Conservation (phyloP, 1,140 invertebrate species). For the Pseudachorutes palmiensis region DNA sequence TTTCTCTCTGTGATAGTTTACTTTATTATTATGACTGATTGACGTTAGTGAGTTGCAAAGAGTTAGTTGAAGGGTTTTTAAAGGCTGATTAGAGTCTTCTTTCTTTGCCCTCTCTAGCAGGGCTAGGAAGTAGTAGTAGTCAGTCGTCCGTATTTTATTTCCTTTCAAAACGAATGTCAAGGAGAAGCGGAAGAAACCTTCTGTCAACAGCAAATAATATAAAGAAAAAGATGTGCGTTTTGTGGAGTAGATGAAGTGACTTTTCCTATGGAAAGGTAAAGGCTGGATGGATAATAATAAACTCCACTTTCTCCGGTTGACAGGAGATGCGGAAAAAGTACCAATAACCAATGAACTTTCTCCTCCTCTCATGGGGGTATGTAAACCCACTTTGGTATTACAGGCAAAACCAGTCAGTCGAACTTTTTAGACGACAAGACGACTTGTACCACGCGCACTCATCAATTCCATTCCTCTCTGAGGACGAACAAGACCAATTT, state of each 20-base stretch:
- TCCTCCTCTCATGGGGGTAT: neutral
- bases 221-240: neutral
- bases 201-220: neutral
- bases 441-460: neutral
- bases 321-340: neutral
- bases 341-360: neutral
- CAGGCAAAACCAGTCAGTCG: too few relatives aligned
- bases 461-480: too few relatives aligned
- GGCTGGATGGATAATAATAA: neutral
- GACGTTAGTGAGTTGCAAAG: neutral
- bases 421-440: too few relatives aligned
- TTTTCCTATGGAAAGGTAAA: neutral
- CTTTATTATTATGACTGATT: constrained; percentile 10
- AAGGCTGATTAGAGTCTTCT: neutral
- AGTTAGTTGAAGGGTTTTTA: neutral
- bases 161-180: neutral
- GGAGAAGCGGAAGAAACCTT: neutral
- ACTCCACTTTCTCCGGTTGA: neutral
- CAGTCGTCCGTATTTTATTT: too few relatives aligned
- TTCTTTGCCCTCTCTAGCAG: too few relatives aligned
- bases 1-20: too few relatives aligned
- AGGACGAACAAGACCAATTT: too few relatives aligned
- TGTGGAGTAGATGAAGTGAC: neutral
- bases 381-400: too few relatives aligned
- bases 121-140: too few relatives aligned